Evolutionary conservation across 2,113 vertebrate species (phyloP).

Genomic region (Zingel zingel): DNA sequence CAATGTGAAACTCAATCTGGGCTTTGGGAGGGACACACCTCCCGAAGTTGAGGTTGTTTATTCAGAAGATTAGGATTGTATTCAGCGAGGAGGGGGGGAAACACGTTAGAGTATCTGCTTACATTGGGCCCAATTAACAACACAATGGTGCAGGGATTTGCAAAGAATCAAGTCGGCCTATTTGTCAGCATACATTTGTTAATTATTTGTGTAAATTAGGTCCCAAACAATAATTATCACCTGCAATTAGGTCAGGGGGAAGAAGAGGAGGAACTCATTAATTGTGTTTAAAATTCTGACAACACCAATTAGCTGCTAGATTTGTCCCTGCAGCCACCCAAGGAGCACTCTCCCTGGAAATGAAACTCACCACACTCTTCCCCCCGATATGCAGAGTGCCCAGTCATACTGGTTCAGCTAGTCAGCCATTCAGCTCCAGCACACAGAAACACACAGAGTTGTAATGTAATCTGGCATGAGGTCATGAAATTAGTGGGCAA

Average conservation of each 20-base stretch:
- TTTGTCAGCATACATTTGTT: slow-evolving; percentile 94
- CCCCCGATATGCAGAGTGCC: slow-evolving; percentile 19
- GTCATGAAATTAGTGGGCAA: slow-evolving; percentile 40
- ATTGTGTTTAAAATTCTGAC: slow-evolving; percentile 69
- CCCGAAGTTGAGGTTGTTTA: slow-evolving; percentile 64
- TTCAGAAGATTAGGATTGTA: slow-evolving; percentile 69
- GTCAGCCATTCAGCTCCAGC: slow-evolving; percentile 44
- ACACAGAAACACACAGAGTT: slow-evolving; percentile 17
- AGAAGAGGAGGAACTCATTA: slow-evolving; percentile 74
- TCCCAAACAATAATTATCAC: slow-evolving; percentile 95
- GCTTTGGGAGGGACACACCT: slow-evolving; percentile 36
- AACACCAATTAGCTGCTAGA: slow-evolving; percentile 66
- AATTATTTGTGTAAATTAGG: slow-evolving; percentile 94
- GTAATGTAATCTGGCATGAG: slow-evolving; percentile 55
- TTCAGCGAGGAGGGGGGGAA: slow-evolving; percentile 44
- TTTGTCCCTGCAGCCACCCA: slow-evolving; percentile 30
- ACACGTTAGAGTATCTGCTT: slow-evolving; percentile 85
- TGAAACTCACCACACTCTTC: slow-evolving; percentile 45
- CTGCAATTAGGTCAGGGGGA: slow-evolving; percentile 81
- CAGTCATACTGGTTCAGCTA: slow-evolving; percentile 53
- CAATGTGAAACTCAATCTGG: slow-evolving; percentile 50
- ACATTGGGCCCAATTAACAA: slow-evolving; percentile 87
- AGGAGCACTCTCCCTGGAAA: slow-evolving; percentile 21
- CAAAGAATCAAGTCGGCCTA: slow-evolving; percentile 86
- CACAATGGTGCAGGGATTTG: slow-evolving; percentile 90